Percentiles rank a stretch among this genome's conserved stretches.
phyloP scores from a whole-genome alignment of 2,113 vertebrate species.

The Sylvia atricapilla region DNA sequence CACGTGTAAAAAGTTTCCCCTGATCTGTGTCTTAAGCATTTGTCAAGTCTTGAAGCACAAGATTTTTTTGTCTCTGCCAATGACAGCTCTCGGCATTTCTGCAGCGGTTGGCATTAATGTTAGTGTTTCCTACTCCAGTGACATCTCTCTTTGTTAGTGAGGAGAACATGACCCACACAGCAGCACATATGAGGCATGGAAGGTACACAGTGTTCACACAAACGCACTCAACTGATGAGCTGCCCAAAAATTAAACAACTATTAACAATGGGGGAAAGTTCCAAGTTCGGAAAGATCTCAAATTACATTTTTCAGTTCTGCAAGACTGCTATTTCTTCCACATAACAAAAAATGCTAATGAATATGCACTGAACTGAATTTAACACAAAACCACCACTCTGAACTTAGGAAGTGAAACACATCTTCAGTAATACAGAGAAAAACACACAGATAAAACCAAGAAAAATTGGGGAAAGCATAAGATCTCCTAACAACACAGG shows the following conservation, averaged over 20 bases:
- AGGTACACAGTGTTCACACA: neutral
- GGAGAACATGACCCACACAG: neutral
- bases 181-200: neutral
- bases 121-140: neutral
- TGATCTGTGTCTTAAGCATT: neutral
- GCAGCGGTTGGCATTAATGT: neutral
- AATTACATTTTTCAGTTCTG: neutral
- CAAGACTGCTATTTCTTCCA: neutral
- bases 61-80: neutral
- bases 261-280: neutral
- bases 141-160: neutral
- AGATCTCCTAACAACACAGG: neutral
- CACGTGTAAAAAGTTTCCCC: neutral
- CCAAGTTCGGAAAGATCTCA: neutral
- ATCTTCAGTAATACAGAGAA: neutral
- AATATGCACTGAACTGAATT: neutral
- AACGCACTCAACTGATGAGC: neutral
- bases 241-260: neutral
- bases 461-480: neutral
- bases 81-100: neutral
- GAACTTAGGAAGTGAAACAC: neutral
- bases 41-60: neutral
- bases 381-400: neutral
- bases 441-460: neutral
- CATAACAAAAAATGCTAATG: neutral